Percentiles rank a stretch among this genome's conserved stretches.
These are phyloP conservation scores for Bergia puertoricense DNA, from an alignment of 92 coral and sea anemone genomes.

Conservation along the genomic window DNA sequence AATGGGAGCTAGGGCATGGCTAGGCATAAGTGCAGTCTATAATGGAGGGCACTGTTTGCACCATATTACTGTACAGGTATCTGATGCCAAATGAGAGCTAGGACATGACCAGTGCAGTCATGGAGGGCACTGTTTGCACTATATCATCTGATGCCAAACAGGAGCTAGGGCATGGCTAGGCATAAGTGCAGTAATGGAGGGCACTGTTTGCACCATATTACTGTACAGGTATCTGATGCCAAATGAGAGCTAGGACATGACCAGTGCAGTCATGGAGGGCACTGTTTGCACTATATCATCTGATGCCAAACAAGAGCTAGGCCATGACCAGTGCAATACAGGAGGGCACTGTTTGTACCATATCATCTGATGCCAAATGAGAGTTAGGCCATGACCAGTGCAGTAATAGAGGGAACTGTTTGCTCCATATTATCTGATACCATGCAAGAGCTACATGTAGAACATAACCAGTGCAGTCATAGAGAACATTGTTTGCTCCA, in stretches of 20 bases:
- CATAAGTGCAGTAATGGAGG: neutral
- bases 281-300: slow-evolving; percentile 62
- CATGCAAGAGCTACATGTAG: slow-evolving; percentile 3
- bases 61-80: slow-evolving; percentile 45
- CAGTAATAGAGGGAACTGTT: slow-evolving; percentile 57
- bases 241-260: slow-evolving; percentile 19
- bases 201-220: slow-evolving; percentile 60
- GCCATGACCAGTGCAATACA: no score
- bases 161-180: neutral
- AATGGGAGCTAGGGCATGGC: neutral
- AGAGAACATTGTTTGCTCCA: slow-evolving; percentile 64
- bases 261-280: slow-evolving; percentile 60
- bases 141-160: slow-evolving; percentile 51
- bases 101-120: slow-evolving; percentile 1
- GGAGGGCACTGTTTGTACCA: no score
- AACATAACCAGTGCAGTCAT: slow-evolving; percentile 23
- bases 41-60: slow-evolving; percentile 58
- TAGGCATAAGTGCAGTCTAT: neutral
- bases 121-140: slow-evolving; percentile 74
- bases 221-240: slow-evolving; percentile 29
- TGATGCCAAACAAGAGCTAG: slow-evolving; percentile 37
- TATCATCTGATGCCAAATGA: no score
- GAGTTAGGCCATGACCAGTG: neutral
- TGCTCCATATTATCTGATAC: slow-evolving; percentile 61
- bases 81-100: slow-evolving; percentile 13